Conservation (phyloP, 1,140 invertebrate genomes). For the Sarcophaga peregrina region DNA sequence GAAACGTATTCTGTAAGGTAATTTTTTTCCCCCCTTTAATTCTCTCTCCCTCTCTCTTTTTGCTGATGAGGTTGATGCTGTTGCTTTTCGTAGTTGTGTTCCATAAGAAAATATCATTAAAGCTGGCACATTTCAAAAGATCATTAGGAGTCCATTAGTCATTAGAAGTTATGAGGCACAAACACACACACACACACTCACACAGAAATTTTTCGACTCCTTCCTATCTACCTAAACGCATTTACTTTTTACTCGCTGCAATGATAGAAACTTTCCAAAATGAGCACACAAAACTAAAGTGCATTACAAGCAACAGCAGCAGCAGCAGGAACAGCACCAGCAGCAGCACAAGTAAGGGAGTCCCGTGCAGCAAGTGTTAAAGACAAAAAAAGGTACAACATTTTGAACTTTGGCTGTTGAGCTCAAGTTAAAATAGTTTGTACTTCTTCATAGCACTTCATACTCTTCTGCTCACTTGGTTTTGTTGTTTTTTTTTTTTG, state of each 20-base stretch:
- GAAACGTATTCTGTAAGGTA: neutral
- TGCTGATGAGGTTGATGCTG: neutral
- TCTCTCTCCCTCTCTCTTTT: neutral
- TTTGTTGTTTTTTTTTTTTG: no score
- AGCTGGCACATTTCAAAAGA: slow-evolving; percentile 12
- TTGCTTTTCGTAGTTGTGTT: neutral
- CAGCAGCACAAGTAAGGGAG: no score
- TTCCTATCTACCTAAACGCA: no score
- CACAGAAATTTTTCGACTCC: neutral
- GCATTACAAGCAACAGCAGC: neutral
- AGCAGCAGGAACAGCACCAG: neutral
- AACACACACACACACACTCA: neutral
- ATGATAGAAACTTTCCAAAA: no score
- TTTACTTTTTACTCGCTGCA: no score
- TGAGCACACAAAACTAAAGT: no score
- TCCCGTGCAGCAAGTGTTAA: no score
- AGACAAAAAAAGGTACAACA: slow-evolving; percentile 7
- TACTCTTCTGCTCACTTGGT: neutral
- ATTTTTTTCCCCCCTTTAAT: neutral
- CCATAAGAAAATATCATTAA: slow-evolving; percentile 14
- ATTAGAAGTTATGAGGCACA: slow-evolving; percentile 9
- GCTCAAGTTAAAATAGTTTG: slow-evolving; percentile 7
- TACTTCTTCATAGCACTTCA: neutral
- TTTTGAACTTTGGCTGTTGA: slow-evolving; percentile 19
- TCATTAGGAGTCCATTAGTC: slow-evolving; percentile 26